These are phyloP conservation scores for Neodiprion pinetum DNA, from an alignment of 1,140 invertebrate species.

Conservation along the genomic window DNA sequence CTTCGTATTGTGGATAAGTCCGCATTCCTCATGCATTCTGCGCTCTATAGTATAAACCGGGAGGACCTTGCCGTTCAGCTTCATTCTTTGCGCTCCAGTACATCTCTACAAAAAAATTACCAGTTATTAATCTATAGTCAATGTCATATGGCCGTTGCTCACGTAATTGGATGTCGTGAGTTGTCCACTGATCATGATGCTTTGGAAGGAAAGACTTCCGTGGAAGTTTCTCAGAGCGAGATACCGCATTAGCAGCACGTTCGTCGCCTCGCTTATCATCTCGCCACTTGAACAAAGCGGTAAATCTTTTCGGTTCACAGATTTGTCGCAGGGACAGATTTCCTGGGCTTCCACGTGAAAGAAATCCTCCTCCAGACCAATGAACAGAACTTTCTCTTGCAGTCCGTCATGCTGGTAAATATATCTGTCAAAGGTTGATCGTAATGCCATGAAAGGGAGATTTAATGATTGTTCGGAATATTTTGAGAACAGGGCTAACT, in stretches of 20 bases:
- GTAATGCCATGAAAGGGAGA: background rate
- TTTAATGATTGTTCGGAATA: background rate
- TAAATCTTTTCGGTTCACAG: conserved; percentile 29
- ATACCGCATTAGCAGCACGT: conserved; percentile 67
- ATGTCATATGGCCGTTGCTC: conserved; percentile 42
- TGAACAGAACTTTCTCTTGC: conserved; percentile 37
- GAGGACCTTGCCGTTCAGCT: conserved; percentile 27
- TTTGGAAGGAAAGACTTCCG: conserved; percentile 63
- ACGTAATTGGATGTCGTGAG: conserved; percentile 67
- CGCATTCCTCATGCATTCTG: conserved; percentile 29
- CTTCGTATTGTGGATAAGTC: conserved; percentile 26
- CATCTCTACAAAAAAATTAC: conserved; percentile 31
- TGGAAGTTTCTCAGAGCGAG: conserved; percentile 63
- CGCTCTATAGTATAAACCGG: conserved; percentile 41
- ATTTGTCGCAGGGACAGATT: conserved; percentile 35
- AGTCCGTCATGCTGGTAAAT: conserved; percentile 32
- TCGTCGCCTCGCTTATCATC: conserved; percentile 68
- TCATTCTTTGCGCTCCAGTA: conserved; percentile 31
- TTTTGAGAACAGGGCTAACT: conserved; percentile 27
- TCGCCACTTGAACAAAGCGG: conserved; percentile 35
- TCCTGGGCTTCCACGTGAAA: conserved; percentile 35
- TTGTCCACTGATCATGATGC: conserved; percentile 65
- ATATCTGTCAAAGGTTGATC: conserved; percentile 28
- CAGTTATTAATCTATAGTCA: background rate
- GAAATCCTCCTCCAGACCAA: conserved; percentile 29